These are phyloP conservation scores for Charina bottae DNA, from an alignment of 2,113 vertebrate species.

Conservation along the genomic window DNA sequence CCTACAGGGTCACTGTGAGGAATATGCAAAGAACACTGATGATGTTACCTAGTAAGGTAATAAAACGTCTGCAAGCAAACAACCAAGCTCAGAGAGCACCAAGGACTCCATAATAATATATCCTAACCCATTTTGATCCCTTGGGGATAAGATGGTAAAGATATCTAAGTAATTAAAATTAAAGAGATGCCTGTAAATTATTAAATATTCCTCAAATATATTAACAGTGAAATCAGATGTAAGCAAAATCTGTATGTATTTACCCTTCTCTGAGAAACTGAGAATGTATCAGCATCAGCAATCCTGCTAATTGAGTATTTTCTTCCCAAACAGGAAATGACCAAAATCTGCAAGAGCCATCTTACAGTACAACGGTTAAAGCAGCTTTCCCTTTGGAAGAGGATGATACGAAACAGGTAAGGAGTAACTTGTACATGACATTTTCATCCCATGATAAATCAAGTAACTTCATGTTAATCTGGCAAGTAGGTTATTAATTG, in stretches of 20 bases:
- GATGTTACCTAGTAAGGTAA: too few species aligned
- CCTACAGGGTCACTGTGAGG: too few species aligned
- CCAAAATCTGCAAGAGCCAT: conserved; percentile 34
- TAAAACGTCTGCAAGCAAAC: too few species aligned
- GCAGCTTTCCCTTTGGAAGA: conserved; percentile 21
- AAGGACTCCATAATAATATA: background rate
- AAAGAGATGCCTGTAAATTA: background rate
- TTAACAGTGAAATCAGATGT: background rate
- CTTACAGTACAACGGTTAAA: conserved; percentile 34
- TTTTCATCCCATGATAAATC: conserved; percentile 38
- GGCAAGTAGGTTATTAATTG: conserved; percentile 50
- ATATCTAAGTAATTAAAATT: background rate
- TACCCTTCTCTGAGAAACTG: background rate
- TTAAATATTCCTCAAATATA: background rate
- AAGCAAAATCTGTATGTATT: background rate
- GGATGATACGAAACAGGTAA: conserved; percentile 41
- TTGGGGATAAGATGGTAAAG: background rate
- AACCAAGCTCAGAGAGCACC: too few species aligned
- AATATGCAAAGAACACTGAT: too few species aligned
- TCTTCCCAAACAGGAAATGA: conserved; percentile 53
- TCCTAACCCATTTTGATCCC: background rate
- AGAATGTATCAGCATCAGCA: background rate
- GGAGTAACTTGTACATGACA: conserved; percentile 35
- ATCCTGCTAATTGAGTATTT: background rate
- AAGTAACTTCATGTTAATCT: background rate